Evolutionary conservation across 2,113 vertebrate genomes (phyloP), one percentile per base, ranked within the genome.

Genomic region (Cyrtonyx montezumae): DNA sequence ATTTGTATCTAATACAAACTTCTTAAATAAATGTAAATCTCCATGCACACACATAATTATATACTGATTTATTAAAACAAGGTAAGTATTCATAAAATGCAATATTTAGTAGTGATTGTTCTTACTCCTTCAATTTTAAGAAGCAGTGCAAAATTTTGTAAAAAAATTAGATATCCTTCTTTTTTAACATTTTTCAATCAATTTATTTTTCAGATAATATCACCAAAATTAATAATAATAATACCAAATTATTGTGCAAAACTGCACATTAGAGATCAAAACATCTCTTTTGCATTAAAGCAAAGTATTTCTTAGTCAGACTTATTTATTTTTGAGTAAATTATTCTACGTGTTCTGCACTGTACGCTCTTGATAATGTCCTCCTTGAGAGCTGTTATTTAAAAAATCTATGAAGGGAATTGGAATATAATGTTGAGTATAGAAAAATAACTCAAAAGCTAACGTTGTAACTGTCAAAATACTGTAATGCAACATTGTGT

Each of bases 51-150:
- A 69, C 1, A 74, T 0, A 61, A 19, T 8, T 66, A 55, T 82
- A 7, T 9, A 42, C 3, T 6, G 13, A 5, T 28, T 65, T 90
- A 51, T 8, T 34, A 67, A 74, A 46, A 4, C 1, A 61, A 19
- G 13, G 0, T 1, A 32, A 53, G 70, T 74, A 19, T 74, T 62
- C 34, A 7, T 6, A 59, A 90, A 65, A 77, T 40, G 40, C 40
- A 40, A 40, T n/a, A 28, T 51, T 58, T 15, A 40, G 13, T 49
- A 36, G 8, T 1, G 25, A 37, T 0, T 0, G 26, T 32, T 78
- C 45, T 8, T 84, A 37, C 65, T 56, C 2, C 4, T 61, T n/a
- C 65, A 65, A 13, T 65, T 32, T 56, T 36, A 61, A 18, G 11
- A 37, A 51, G 22, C 36, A 59, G 2, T 26, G 21, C 45, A 45